Conservation (phyloP, 2,888 invertebrate genomes). For the Metopia argyrocephala region DNA sequence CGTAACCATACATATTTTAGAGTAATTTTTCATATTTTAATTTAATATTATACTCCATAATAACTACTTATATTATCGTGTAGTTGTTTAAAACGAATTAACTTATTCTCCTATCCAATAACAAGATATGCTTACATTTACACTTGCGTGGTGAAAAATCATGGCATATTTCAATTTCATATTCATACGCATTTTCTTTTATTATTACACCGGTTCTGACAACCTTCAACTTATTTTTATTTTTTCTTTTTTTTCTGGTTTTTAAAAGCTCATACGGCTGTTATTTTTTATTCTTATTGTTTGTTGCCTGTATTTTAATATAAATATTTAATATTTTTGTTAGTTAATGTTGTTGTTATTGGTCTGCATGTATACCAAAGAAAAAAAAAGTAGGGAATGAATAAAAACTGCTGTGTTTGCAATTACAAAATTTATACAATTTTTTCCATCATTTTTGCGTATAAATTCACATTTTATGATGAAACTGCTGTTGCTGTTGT, state of each 20-base stretch:
- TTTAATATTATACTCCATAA: too few species aligned
- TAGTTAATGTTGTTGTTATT: not conserved
- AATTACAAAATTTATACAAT: not conserved
- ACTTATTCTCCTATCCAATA: not conserved
- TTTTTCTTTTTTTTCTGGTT: not conserved
- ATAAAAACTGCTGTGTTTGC: too few species aligned
- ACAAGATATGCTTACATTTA: not conserved
- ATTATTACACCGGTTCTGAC: constrained; percentile 30
- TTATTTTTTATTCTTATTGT: too few species aligned
- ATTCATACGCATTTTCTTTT: not conserved
- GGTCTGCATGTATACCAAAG: constrained; percentile 16
- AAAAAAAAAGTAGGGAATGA: too few species aligned
- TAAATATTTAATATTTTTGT: constrained; percentile 26
- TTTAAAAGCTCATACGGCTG: not conserved
- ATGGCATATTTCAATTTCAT: constrained; percentile 2
- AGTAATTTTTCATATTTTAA: too few species aligned
- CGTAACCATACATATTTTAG: too few species aligned
- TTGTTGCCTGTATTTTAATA: constrained; percentile 3
- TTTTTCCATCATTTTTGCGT: constrained; percentile 33
- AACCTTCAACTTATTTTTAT: constrained; percentile 39
- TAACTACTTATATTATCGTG: too few species aligned
- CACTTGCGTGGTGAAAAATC: not conserved
- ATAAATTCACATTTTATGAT: constrained; percentile 58
- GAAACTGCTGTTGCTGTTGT: constrained; percentile 5
- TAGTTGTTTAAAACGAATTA: not conserved